Evolutionary conservation across 2,113 vertebrate genomes (phyloP).

Genomic region (Suricata suricatta): DNA sequence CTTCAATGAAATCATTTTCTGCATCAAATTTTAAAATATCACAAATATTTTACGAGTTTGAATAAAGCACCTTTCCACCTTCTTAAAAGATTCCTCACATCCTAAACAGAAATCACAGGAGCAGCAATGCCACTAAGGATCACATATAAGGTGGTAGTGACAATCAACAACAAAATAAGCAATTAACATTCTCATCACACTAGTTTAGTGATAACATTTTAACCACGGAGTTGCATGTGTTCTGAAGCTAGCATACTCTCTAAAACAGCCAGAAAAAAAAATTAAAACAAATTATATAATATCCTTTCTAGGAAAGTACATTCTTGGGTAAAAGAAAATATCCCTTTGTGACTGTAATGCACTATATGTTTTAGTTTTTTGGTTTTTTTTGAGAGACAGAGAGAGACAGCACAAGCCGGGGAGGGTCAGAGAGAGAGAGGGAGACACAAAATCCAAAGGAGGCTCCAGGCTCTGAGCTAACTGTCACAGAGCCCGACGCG

Average conservation of each 20-base stretch:
- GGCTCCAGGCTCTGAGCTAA: no score
- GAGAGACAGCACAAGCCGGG: no score
- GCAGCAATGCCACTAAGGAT: not conserved
- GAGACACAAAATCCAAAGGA: no score
- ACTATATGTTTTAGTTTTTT: not conserved
- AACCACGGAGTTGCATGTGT: not conserved
- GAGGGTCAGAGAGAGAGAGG: no score
- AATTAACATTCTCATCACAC: not conserved
- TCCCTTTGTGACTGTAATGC: not conserved
- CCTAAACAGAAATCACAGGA: not conserved
- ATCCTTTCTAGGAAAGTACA: not conserved
- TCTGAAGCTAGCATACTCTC: slow-evolving; percentile 20
- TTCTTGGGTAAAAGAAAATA: not conserved
- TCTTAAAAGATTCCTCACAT: not conserved
- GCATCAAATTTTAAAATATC: slow-evolving; percentile 1
- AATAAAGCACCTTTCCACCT: slow-evolving; percentile 7
- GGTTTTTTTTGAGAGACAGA: no score
- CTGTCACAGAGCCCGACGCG: no score
- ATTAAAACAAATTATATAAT: not conserved
- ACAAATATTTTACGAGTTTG: slow-evolving; percentile 4
- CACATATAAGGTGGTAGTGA: not conserved
- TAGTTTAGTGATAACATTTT: not conserved
- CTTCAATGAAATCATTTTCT: slow-evolving; percentile 11
- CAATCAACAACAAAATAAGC: not conserved
- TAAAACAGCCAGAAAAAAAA: not conserved